Conservation (phyloP, 2,113 vertebrate genomes). For the Gymnogyps californianus region DNA sequence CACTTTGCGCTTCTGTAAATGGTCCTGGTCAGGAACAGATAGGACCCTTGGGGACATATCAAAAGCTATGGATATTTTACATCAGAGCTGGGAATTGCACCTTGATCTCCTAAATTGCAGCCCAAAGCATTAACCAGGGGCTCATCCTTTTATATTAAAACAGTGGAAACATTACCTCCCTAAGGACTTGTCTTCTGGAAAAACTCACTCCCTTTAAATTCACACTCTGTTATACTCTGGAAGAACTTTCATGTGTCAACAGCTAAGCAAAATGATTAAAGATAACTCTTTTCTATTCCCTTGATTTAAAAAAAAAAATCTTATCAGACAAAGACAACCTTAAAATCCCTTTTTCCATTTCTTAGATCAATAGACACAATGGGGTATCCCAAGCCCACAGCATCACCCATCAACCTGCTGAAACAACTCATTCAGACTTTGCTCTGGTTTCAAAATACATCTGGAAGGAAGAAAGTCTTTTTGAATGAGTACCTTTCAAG, state of each 20-base stretch:
- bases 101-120: slow-evolving; percentile 36
- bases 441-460: neutral
- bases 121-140: slow-evolving; percentile 17
- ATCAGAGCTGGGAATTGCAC: slow-evolving; percentile 2
- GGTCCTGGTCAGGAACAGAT: neutral
- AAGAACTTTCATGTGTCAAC: slow-evolving; percentile 7
- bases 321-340: neutral
- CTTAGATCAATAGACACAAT: slow-evolving; percentile 24
- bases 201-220: slow-evolving; percentile 13
- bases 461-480: slow-evolving; percentile 9
- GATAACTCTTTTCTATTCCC: neutral
- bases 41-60: neutral
- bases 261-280: slow-evolving; percentile 37
- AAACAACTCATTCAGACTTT: neutral
- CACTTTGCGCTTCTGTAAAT: neutral
- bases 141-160: slow-evolving; percentile 14
- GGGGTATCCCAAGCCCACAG: neutral
- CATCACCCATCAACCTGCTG: neutral
- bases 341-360: slow-evolving; percentile 49
- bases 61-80: slow-evolving; percentile 3
- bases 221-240: neutral
- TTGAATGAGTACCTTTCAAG: slow-evolving; percentile 49
- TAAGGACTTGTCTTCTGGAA: slow-evolving; percentile 5
- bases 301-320: neutral
- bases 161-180: neutral